Percentiles rank a stretch among this genome's conserved stretches.
Conservation (phyloP, 2,113 vertebrate species). For the Oreocharis arfaki region DNA sequence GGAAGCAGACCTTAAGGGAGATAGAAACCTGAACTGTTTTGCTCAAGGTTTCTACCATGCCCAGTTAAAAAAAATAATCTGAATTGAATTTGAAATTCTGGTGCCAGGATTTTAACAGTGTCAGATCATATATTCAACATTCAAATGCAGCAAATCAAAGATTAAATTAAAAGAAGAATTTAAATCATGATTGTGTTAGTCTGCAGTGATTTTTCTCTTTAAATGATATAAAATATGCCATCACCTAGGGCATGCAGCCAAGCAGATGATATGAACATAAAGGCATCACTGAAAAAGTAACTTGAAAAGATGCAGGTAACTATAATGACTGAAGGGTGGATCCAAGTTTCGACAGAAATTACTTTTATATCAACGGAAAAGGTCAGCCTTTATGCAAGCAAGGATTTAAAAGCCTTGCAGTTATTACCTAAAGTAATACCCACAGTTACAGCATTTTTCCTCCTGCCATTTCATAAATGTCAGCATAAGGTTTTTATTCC, state of each 20-base stretch:
- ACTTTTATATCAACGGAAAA: neutral
- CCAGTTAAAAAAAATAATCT: neutral
- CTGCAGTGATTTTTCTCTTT: neutral
- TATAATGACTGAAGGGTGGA: neutral
- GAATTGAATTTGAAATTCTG: neutral
- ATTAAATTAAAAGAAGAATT: neutral
- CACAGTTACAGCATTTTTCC: neutral
- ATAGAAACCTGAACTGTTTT: neutral
- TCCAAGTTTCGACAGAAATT: conserved; percentile 7
- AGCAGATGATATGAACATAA: neutral
- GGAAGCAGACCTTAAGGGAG: neutral
- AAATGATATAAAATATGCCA: neutral
- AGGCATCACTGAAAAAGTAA: neutral
- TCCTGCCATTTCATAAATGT: conserved; percentile 39
- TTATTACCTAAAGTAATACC: neutral
- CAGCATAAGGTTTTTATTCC: conserved; percentile 45
- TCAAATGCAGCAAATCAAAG: neutral
- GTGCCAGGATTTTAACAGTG: neutral
- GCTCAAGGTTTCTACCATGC: neutral
- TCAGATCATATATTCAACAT: neutral
- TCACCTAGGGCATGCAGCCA: neutral
- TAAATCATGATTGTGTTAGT: neutral
- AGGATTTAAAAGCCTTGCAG: conserved; percentile 5
- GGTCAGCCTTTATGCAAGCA: conserved; percentile 40
- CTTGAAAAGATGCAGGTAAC: conserved; percentile 15